Evolutionary conservation across 2,113 vertebrate genomes (phyloP).

Genomic region (Vulpes lagopus): DNA sequence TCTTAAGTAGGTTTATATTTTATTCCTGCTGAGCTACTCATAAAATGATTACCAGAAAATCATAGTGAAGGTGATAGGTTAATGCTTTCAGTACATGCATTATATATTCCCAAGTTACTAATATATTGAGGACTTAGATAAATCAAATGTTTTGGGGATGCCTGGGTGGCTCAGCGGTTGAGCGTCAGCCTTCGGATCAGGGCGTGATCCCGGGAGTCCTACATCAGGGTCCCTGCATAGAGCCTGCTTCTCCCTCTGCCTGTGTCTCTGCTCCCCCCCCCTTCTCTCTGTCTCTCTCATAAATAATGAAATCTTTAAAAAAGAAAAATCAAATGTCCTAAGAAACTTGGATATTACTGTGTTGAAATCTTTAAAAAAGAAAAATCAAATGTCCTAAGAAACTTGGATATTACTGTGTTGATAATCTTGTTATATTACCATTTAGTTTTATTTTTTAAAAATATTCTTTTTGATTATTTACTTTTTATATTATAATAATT

Average conservation of each 20-base stretch:
- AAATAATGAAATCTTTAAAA: no score
- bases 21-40: neutral
- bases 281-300: no score
- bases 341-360: neutral
- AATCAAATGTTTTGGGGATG: no score
- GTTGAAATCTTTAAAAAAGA: neutral
- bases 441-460: slow-evolving; percentile 2
- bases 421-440: neutral
- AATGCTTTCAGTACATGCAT: neutral
- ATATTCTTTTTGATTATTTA: neutral
- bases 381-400: neutral
- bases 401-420: neutral
- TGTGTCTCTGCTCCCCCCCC: no score
- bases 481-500: neutral
- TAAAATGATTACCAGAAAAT: neutral
- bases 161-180: no score
- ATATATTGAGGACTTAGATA: neutral
- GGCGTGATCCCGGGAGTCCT: no score
- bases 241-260: no score
- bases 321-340: neutral
- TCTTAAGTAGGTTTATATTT: neutral
- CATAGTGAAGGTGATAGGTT: neutral
- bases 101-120: neutral
- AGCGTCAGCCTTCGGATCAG: no score
- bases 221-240: no score